These are phyloP conservation scores for Vulpes vulpes DNA, from an alignment of 2,113 vertebrate species.

Conservation along the genomic window DNA sequence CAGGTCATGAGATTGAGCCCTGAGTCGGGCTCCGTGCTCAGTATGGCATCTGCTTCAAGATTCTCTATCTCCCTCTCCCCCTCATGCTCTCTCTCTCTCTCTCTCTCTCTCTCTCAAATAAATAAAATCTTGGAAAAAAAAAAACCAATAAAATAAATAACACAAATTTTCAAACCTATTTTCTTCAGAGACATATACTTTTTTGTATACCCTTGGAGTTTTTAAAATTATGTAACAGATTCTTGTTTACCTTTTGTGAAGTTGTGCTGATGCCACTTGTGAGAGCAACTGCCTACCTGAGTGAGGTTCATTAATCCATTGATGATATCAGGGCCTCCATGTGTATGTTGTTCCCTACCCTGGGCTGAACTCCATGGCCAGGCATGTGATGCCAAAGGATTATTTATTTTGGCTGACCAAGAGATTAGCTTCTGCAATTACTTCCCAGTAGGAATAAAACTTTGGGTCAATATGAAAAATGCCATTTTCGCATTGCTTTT, in stretches of 20 bases:
- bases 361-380: conserved; percentile 32
- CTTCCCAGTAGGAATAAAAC: neutral
- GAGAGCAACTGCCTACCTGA: neutral
- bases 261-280: neutral
- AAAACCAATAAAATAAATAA: neutral
- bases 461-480: neutral
- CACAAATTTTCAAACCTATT: neutral
- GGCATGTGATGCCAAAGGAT: neutral
- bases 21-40: neutral
- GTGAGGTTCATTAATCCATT: neutral
- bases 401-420: conserved; percentile 38
- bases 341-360: neutral
- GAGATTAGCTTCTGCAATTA: neutral
- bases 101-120: neutral
- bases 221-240: neutral
- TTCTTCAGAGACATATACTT: neutral
- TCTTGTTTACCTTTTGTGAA: conserved; percentile 23
- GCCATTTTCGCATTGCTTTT: neutral
- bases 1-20: neutral
- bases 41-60: neutral
- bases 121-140: neutral
- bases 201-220: neutral
- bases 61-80: neutral
- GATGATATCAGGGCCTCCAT: neutral
- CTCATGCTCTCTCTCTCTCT: neutral